Evolutionary conservation across 2,113 vertebrate genomes (phyloP).

Genomic region (Propithecus coquereli): DNA sequence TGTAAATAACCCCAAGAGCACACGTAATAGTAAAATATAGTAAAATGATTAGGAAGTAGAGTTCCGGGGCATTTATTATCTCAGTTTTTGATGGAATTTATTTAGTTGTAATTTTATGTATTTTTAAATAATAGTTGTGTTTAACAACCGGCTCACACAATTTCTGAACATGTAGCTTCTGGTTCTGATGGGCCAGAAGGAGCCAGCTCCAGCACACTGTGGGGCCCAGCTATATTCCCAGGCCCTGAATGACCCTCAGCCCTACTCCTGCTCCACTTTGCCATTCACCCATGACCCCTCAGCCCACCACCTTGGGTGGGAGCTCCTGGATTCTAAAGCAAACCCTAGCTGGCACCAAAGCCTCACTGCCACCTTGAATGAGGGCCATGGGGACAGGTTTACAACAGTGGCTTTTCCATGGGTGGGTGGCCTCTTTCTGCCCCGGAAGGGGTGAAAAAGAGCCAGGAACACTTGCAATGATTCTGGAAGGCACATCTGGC

Average conservation of each 20-base stretch:
- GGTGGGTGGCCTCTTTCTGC: constrained; percentile 2
- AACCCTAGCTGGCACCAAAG: neutral
- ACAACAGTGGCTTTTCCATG: neutral
- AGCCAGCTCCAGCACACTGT: neutral
- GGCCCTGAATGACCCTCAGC: neutral
- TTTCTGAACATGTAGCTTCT: neutral
- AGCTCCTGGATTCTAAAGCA: neutral
- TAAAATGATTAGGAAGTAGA: constrained; percentile 16
- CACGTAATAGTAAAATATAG: neutral
- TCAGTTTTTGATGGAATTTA: neutral
- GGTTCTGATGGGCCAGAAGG: neutral
- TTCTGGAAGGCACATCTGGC: constrained; percentile 1
- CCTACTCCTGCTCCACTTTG: neutral
- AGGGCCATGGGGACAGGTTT: neutral
- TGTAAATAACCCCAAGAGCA: neutral
- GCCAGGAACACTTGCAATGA: neutral
- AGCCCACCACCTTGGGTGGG: neutral
- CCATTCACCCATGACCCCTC: neutral
- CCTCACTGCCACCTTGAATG: neutral
- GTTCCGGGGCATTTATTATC: neutral
- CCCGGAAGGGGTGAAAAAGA: neutral
- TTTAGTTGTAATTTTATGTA: neutral
- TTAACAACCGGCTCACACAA: neutral
- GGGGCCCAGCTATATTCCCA: neutral
- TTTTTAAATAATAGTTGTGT: neutral